Evolutionary conservation across 1,140 invertebrate species (phyloP), one percentile per base, ranked within the genome.

Genomic region (Drosophila rufa): DNA sequence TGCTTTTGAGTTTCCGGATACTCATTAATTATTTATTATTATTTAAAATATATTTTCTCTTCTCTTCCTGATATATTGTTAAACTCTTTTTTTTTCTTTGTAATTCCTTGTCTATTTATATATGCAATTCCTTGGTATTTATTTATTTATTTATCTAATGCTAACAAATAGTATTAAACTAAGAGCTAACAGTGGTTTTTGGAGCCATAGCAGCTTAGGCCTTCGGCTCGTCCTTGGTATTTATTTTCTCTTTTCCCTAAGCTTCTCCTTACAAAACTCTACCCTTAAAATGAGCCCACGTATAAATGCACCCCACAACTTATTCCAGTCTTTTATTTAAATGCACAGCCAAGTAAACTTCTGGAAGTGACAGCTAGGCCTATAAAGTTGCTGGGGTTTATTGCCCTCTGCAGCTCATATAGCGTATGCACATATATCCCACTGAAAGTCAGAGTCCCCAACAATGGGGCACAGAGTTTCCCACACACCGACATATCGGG

Each of bases 401-500:
- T 73, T 73, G 69, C 69, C 69, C 69, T 50, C 57, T 42, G 19
- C 38, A 48, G 45, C 40, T 15, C 14, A 38, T 55, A 15, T 38
- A 14, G 14, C 51, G 40, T 40, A 55, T 22, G 7, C 40, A 19
- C 17, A 43, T 30, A 38, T 51, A 17, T 36, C 33, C 33, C 40
- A 55, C 50, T 58, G 43, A 43, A 58, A 59, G 67, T 59, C 56
- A 36, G 22, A 73, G 68, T 60, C 30, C 33, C 7, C 62, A 46
- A 70, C 67, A 70, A 70, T 68, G 40, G 67, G 64, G 67, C 50
- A 68, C 42, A 25, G 40, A 71, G 61, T 83, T 87, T 89, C 76
- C 75, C 83, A 79, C 40, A 61, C 48, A 47, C 56, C 27, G 19
- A 43, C 65, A 36, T 12, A 6, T 8, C 12, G 66, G 64, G 61